Evolutionary conservation across 2,113 vertebrate species (phyloP), one percentile per base, ranked within the genome.

Genomic region (Pygoscelis adeliae): DNA sequence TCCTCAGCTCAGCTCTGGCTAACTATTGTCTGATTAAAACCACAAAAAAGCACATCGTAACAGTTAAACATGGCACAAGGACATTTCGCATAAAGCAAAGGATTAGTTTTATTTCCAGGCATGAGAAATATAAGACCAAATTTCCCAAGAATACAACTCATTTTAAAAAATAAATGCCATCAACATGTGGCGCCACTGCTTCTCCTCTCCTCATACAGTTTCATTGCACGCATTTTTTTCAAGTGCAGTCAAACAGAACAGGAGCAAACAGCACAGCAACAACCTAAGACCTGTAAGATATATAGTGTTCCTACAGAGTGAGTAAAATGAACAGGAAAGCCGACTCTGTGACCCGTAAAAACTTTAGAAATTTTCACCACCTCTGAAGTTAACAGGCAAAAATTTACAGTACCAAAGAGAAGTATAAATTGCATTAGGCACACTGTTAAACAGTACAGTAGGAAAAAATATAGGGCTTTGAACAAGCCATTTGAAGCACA

Each of bases 31-130:
- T 19, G 10, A 88, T 47, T 67, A 62, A 58, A 83, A 49, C 63
- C 58, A 38, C 20, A 50, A 66, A 96, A 90, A 52, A 71, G 52
- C 40, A 92, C 74, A 62, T 19, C 1, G 0, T 17, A 93, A 71
- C 90, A 80, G 73, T 90, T 92, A 93, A 83, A 83, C 62, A 95
- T 7, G 58, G 90, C 14, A 82, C 78, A 4, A 87, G 58, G 92
- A 83, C 78, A 53, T 94, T 95, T 92, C 84, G 78, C 53, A 96
- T 97, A 91, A 96, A 96, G 97, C 81, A 97, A 92, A 98, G 92
- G 97, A 98, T 97, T 84, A 86, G 91, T 97, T 98, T 98, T 98
- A 98, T 98, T 98, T 92, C 83, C 81, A 97, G 74, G 94, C 79
- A 93, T 10, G 55, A 97, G 94, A 98, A 97, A 96, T 94, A 93